A percentile compares a stretch with the other conserved stretches of the same genome.
These are phyloP conservation scores for Tachina grossa DNA, from an alignment of 2,888 invertebrate species.

Conservation along the genomic window DNA sequence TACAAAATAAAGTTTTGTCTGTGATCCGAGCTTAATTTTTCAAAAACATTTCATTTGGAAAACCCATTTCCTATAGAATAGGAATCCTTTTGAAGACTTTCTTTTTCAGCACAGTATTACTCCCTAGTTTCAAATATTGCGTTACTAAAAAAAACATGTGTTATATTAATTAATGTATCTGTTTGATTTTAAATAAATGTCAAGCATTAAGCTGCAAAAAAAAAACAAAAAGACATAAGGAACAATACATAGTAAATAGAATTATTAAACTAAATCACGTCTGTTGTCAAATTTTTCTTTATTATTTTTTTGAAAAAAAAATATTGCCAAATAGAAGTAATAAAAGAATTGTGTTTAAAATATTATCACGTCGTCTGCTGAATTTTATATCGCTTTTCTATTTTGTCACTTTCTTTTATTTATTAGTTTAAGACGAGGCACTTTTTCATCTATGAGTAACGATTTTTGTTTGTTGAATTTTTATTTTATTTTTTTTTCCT, in stretches of 20 bases:
- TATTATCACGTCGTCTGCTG: conserved; percentile 56
- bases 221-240: neutral
- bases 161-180: neutral
- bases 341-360: conserved; percentile 54
- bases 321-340: conserved; percentile 26
- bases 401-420: conserved; percentile 30
- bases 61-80: no score
- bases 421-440: conserved; percentile 59
- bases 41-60: no score
- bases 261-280: conserved; percentile 59
- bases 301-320: conserved; percentile 6
- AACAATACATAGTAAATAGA: conserved; percentile 35
- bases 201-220: conserved; percentile 3
- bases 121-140: no score
- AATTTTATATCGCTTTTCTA: conserved; percentile 47
- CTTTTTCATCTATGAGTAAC: conserved; percentile 49
- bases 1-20: no score
- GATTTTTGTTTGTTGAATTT: conserved; percentile 20
- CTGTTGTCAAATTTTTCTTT: conserved; percentile 43
- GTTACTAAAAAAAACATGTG: neutral
- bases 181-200: conserved; percentile 8
- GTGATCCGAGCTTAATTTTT: no score
- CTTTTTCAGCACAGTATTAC: no score
- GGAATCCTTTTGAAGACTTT: no score
- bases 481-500: neutral